These are phyloP conservation scores for Tachysurus vachellii DNA, from an alignment of 2,113 vertebrate species.

Conservation along the genomic window DNA sequence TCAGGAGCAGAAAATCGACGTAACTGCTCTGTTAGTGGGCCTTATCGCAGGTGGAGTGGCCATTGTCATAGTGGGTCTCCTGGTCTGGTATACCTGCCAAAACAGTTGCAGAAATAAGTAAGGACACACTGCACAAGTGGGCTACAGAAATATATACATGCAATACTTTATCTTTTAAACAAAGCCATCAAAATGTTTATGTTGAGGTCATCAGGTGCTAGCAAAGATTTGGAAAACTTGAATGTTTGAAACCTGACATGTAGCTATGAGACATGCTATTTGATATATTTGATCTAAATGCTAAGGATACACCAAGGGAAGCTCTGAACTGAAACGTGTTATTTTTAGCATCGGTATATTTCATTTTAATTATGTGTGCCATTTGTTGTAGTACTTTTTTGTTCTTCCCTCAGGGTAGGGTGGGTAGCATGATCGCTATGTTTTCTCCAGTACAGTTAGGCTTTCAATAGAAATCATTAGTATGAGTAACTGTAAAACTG, in stretches of 20 bases:
- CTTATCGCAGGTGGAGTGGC: conserved; percentile 80
- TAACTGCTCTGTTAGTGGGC: conserved; percentile 85
- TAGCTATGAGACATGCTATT: neutral
- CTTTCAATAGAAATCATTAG: neutral
- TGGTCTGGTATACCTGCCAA: conserved; percentile 83
- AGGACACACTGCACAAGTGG: neutral
- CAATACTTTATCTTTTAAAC: neutral
- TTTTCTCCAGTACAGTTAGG: neutral
- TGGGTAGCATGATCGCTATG: neutral
- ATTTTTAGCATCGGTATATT: neutral
- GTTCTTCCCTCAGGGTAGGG: neutral
- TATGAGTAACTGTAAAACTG: neutral
- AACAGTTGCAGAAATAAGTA: conserved; percentile 60
- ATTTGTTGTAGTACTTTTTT: neutral
- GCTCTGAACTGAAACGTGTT: neutral
- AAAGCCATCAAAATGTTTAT: neutral
- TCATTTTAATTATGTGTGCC: neutral
- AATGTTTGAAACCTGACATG: neutral
- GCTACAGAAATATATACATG: neutral
- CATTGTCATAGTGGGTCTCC: conserved; percentile 74
- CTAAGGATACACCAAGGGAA: neutral
- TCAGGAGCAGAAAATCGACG: conserved; percentile 72
- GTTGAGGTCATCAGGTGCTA: neutral
- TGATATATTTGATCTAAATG: neutral
- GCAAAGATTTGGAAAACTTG: neutral